A percentile compares a stretch with the other conserved stretches of the same genome.
These are phyloP conservation scores for Syritta pipiens DNA, from an alignment of 2,888 invertebrate species.

Conservation along the genomic window DNA sequence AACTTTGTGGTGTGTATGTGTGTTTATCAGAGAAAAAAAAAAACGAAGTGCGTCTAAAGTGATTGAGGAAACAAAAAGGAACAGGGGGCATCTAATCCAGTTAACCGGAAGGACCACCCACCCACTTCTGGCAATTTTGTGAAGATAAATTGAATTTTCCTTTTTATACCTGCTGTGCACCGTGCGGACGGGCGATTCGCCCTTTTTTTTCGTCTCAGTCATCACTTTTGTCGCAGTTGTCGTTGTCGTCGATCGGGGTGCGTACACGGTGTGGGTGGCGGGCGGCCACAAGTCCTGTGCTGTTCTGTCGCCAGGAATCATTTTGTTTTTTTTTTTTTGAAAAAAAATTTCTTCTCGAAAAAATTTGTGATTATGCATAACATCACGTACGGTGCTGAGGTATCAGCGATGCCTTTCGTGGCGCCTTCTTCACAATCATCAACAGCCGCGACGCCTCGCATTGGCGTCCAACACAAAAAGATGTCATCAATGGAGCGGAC, in stretches of 20 bases:
- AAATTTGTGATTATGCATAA: constrained; percentile 25
- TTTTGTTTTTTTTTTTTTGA: neutral
- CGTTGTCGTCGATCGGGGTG: no score
- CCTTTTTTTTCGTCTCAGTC: neutral
- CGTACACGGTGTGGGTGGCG: no score
- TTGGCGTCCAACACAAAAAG: constrained; percentile 42
- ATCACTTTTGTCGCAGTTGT: no score
- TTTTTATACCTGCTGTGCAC: constrained; percentile 73
- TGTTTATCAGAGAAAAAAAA: no score
- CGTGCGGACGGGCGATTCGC: constrained; percentile 20
- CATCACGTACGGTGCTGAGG: constrained; percentile 37
- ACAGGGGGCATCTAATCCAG: no score
- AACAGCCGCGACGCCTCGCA: constrained; percentile 15
- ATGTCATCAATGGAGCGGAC: constrained; percentile 75
- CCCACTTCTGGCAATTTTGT: no score
- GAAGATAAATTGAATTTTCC: constrained; percentile 70
- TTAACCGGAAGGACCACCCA: no score
- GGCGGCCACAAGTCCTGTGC: no score
- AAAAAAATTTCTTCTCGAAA: neutral
- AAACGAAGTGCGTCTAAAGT: no score
- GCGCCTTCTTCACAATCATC: constrained; percentile 42
- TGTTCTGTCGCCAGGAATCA: no score
- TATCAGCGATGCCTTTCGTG: constrained; percentile 14
- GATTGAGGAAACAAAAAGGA: no score
- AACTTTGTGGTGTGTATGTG: neutral